phyloP scores from a whole-genome alignment of 1,140 invertebrate genomes.

The Zophobas atratus region DNA sequence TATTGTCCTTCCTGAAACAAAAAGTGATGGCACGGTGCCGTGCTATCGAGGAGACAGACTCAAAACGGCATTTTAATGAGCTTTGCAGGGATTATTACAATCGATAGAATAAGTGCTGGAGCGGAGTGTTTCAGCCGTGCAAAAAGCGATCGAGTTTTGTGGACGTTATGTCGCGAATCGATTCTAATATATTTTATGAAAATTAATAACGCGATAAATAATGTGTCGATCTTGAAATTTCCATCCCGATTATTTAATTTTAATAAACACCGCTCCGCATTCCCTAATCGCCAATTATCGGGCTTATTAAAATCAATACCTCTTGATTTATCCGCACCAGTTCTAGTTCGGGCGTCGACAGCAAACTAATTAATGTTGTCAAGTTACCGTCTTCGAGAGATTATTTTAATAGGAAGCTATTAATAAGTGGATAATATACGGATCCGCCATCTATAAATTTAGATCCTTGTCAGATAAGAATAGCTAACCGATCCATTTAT shows the following conservation, averaged over 20 bases:
- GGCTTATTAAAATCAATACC: too few species aligned
- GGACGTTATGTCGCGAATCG: too few species aligned
- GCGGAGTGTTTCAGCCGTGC: too few species aligned
- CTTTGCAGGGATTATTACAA: not conserved
- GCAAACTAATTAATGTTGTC: slow-evolving; percentile 5
- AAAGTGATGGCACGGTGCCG: slow-evolving; percentile 12
- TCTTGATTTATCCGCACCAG: too few species aligned
- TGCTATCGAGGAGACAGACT: not conserved
- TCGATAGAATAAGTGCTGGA: too few species aligned
- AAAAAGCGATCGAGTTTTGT: not conserved
- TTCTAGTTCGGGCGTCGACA: not conserved
- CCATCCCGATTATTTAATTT: too few species aligned
- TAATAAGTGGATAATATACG: slow-evolving; percentile 17
- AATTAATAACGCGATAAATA: too few species aligned
- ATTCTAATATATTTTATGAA: too few species aligned
- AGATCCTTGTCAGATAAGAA: not conserved
- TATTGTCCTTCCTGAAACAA: slow-evolving; percentile 27
- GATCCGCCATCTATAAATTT: slow-evolving; percentile 2
- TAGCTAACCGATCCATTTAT: not conserved
- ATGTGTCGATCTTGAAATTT: too few species aligned
- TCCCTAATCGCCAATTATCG: too few species aligned
- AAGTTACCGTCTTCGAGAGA: not conserved
- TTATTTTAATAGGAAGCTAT: slow-evolving; percentile 5
- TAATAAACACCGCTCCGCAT: too few species aligned
- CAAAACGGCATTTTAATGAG: not conserved